A percentile compares a stretch with the other conserved stretches of the same genome.
phyloP scores from a whole-genome alignment of 2,888 invertebrate genomes.

The Lepidochitona cinerea region DNA sequence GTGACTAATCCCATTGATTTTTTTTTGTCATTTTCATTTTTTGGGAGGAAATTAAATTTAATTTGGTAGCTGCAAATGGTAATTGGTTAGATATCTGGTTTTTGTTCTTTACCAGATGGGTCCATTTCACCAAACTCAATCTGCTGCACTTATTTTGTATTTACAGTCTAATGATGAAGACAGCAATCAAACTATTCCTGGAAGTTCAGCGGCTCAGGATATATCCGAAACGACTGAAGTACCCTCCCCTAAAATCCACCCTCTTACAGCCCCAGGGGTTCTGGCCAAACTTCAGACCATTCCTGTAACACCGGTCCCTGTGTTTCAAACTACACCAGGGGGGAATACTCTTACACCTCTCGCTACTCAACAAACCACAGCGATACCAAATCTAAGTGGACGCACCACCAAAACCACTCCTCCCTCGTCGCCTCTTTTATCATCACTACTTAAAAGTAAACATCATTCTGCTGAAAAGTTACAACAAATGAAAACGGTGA shows the following conservation, averaged over 20 bases:
- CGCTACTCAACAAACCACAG: not conserved
- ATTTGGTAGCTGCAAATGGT: too few relatives aligned
- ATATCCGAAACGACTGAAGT: not conserved
- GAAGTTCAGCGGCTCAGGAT: not conserved
- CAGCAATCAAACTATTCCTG: slow-evolving; percentile 1
- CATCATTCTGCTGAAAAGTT: slow-evolving; percentile 47
- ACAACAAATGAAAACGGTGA: slow-evolving; percentile 54
- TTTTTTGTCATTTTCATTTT: too few relatives aligned
- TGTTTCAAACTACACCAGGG: not conserved
- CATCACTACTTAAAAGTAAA: slow-evolving; percentile 83
- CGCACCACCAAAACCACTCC: slow-evolving; percentile 10
- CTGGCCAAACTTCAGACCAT: not conserved
- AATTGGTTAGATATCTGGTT: too few relatives aligned
- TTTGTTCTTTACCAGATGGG: too few relatives aligned
- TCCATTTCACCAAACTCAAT: too few relatives aligned
- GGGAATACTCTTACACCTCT: not conserved
- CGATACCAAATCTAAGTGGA: not conserved
- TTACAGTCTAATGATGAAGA: slow-evolving; percentile 2
- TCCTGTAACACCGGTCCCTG: not conserved
- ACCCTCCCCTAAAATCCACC: not conserved
- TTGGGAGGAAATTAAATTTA: too few relatives aligned
- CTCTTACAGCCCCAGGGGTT: not conserved
- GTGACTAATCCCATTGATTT: too few relatives aligned
- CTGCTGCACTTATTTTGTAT: too few relatives aligned
- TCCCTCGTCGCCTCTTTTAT: slow-evolving; percentile 79